phyloP scores from a whole-genome alignment of 2,113 vertebrate genomes.

The Rhynchomys soricoides region DNA sequence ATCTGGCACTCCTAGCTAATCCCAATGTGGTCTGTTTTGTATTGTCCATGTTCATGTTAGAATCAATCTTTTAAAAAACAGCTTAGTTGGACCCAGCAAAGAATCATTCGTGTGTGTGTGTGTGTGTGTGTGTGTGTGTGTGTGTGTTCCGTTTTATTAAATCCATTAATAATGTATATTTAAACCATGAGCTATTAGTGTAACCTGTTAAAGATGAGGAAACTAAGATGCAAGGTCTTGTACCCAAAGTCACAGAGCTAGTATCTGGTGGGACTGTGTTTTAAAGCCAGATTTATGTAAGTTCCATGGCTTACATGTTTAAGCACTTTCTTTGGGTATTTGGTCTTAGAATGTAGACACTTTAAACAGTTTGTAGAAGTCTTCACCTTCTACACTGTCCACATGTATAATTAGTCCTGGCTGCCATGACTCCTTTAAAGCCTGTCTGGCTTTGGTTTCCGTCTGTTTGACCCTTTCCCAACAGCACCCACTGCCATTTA shows the following conservation, averaged over 20 bases:
- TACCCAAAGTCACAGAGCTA: not conserved
- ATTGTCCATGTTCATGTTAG: not conserved
- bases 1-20: not conserved
- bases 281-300: not conserved
- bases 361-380: not conserved
- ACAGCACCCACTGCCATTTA: not conserved
- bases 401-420: not conserved
- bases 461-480: not conserved
- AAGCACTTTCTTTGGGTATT: not conserved
- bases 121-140: too few species aligned
- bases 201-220: not conserved
- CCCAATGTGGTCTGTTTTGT: not conserved
- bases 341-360: not conserved
- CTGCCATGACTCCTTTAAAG: not conserved
- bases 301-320: not conserved
- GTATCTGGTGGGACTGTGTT: not conserved
- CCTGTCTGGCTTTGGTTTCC: not conserved
- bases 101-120: not conserved
- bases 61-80: slow-evolving; percentile 18
- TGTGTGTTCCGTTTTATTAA: not conserved
- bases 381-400: not conserved
- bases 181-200: not conserved
- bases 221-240: not conserved
- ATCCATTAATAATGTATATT: not conserved
- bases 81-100: not conserved